Percentiles rank a stretch among this genome's conserved stretches.
Conservation (phyloP, 2,797 vertebrate genomes). For the Alcedo atthis region DNA sequence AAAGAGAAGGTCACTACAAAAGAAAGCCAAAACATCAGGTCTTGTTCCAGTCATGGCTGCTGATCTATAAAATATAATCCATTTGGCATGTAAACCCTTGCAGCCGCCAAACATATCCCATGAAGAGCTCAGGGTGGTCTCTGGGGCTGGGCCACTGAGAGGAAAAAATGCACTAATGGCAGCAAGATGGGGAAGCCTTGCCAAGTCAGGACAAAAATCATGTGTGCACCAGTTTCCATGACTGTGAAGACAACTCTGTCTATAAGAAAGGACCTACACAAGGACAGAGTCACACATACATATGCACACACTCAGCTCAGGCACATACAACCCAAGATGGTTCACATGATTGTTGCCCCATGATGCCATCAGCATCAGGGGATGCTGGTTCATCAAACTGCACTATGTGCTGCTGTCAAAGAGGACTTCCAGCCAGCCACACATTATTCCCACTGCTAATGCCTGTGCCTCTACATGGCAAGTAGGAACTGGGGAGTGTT, state of each 20-base stretch:
- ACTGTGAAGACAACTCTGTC: background rate
- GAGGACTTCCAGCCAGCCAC: background rate
- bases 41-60: conserved; percentile 25
- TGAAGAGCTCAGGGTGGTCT: conserved; percentile 46
- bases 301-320: background rate
- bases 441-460: background rate
- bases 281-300: background rate
- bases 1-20: conserved; percentile 28
- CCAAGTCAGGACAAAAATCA: conserved; percentile 33
- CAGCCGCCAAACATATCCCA: conserved; percentile 48
- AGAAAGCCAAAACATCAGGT: conserved; percentile 45
- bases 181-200: conserved; percentile 11
- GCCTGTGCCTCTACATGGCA: background rate
- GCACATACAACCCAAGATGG: accelerated
- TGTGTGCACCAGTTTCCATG: background rate
- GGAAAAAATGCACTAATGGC: conserved; percentile 35
- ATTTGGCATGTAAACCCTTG: conserved; percentile 30
- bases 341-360: accelerated
- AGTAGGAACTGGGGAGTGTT: background rate
- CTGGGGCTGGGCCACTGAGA: conserved; percentile 22
- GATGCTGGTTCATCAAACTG: background rate
- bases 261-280: background rate
- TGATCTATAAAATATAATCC: conserved; percentile 22
- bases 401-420: background rate
- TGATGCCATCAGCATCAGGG: accelerated